These are phyloP conservation scores for Sebastes taczanowskii DNA, from an alignment of 2,797 vertebrate genomes.

Conservation along the genomic window DNA sequence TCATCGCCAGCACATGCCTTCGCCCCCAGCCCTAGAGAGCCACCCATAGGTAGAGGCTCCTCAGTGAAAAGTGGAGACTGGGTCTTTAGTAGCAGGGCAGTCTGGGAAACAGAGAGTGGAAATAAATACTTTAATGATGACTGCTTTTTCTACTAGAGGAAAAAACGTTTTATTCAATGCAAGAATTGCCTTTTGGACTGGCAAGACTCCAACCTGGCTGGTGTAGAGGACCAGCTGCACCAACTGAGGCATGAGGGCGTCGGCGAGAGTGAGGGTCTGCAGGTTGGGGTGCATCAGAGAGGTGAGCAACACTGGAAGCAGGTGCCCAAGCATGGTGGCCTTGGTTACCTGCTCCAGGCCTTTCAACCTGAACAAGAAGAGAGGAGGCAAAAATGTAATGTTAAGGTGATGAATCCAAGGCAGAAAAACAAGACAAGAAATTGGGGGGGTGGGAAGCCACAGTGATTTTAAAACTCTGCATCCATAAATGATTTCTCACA, in stretches of 20 bases:
- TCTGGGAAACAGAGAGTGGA: slow-evolving; percentile 79
- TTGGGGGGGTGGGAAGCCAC: not conserved
- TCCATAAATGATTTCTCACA: slow-evolving; percentile 1
- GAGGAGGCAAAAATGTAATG: not conserved
- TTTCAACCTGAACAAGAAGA: slow-evolving; percentile 86
- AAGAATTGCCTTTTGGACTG: not conserved
- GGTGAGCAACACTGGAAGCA: slow-evolving; percentile 94
- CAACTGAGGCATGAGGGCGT: slow-evolving; percentile 97
- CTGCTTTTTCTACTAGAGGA: not conserved
- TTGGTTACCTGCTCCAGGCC: slow-evolving; percentile 98
- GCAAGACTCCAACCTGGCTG: slow-evolving; percentile 88
- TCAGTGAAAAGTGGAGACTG: slow-evolving; percentile 93
- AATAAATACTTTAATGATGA: not conserved
- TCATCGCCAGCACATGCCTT: slow-evolving; percentile 87
- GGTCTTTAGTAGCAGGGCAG: slow-evolving; percentile 95
- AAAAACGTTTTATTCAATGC: not conserved
- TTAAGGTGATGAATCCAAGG: not conserved
- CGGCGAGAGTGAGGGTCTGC: slow-evolving; percentile 94
- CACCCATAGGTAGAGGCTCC: slow-evolving; percentile 76
- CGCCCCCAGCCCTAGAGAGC: slow-evolving; percentile 83
- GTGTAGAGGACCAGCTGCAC: slow-evolving; percentile 98
- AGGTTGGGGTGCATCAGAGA: slow-evolving; percentile 98
- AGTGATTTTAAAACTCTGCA: not conserved
- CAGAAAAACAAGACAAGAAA: not conserved
- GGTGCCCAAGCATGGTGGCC: slow-evolving; percentile 96